Evolutionary conservation across 2,113 vertebrate genomes (phyloP), one percentile per base, ranked within the genome.

Genomic region (Centropristis striata): DNA sequence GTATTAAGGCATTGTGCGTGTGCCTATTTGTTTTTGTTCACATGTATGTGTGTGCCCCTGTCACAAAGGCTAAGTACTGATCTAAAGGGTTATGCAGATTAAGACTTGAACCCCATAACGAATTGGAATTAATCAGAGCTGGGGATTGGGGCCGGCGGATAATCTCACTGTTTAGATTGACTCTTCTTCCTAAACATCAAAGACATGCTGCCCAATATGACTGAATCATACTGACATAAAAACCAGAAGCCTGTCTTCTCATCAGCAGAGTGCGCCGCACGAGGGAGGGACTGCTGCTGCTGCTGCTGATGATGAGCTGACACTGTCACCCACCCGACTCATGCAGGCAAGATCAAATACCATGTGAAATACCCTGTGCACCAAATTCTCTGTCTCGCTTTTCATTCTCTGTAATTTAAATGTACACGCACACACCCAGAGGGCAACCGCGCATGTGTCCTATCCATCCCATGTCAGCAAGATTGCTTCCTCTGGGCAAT

Each of bases 101-200:
- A 80, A 75, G 47, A 84, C 66, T 54, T 39, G 60, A 86, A 85
- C 60, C 63, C 85, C 71, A 47, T 80, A 70, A 81, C 73, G 1
- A 91, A 89, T 83, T 67, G 42, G 68, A 89, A 86, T 83, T 83
- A 80, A 87, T 70, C 78, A 74, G 71, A 81, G 66, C 50, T 51
- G 63, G 47, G 84, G 73, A 83, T 84, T 86, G 80, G 58, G 85
- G 81, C 49, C 7, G 6, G 42, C 64, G 85, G 75, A 88, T 90
- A 90, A 90, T 89, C 87, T 85, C 63, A 77, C 80, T 76, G 77
- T 90, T 88, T 36, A 67, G 86, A 81, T 86, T 84, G 47, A 70
- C 83, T 75, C 70, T 63, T 84, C 67, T 8, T 80, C 77, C 23
- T 75, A 41, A 80, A 88, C 79, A 90, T 91, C 80, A 88, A 90